phyloP scores from a whole-genome alignment of 2,888 invertebrate species.

The Hirtodrosophila duncani region DNA sequence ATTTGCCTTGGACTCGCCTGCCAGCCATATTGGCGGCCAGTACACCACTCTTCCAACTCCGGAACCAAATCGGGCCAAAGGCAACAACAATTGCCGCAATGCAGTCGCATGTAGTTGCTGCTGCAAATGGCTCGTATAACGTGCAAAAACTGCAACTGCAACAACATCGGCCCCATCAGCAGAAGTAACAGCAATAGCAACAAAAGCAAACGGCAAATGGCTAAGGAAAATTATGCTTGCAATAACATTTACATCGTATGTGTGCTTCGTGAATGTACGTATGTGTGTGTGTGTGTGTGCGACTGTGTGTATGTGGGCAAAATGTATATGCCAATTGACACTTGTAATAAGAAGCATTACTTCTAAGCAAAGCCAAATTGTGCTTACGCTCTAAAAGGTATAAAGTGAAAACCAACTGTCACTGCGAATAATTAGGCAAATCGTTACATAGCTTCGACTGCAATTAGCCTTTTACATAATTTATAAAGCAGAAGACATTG shows the following conservation, averaged over 20 bases:
- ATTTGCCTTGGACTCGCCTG: constrained; percentile 21
- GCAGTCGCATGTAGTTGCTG: constrained; percentile 67
- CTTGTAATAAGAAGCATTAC: constrained; percentile 35
- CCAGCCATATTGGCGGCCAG: constrained; percentile 47
- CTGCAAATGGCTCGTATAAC: constrained; percentile 69
- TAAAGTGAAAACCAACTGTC: too few relatives aligned
- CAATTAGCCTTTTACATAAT: too few relatives aligned
- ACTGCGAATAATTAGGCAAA: too few relatives aligned
- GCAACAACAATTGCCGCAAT: constrained; percentile 64
- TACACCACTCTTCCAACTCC: constrained; percentile 51
- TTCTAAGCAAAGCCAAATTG: too few relatives aligned
- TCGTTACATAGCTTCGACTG: too few relatives aligned
- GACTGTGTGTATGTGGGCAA: constrained; percentile 36
- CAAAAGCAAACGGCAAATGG: constrained; percentile 37
- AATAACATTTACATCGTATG: constrained; percentile 70
- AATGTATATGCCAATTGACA: constrained; percentile 64
- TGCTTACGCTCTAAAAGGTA: too few relatives aligned
- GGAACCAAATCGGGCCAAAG: constrained; percentile 10
- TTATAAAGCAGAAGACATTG: too few relatives aligned
- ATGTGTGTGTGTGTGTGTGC: constrained; percentile 41
- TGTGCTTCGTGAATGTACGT: constrained; percentile 18
- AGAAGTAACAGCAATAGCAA: constrained; percentile 17
- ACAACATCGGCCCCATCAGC: constrained; percentile 43
- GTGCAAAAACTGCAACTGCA: constrained; percentile 69
- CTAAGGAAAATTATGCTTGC: constrained; percentile 71